Conservation (phyloP, 2,113 vertebrate species). For the Ploceus nigricollis region DNA sequence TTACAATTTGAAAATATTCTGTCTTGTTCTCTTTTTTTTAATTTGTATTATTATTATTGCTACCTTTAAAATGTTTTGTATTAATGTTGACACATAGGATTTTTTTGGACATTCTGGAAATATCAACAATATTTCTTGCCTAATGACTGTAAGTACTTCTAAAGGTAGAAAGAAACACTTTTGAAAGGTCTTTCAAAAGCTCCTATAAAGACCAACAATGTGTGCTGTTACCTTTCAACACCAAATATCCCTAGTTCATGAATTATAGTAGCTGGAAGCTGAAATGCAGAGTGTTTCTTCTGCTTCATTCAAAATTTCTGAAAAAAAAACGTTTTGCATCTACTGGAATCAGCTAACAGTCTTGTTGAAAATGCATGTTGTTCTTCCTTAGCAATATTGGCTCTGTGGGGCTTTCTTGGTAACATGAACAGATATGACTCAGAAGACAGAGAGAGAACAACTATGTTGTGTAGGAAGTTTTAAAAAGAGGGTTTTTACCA, state of each 20-base stretch:
- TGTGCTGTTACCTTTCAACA: not conserved
- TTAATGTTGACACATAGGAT: not conserved
- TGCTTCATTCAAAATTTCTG: not conserved
- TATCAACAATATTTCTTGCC: not conserved
- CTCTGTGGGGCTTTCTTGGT: slow-evolving; percentile 37
- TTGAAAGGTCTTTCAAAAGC: not conserved
- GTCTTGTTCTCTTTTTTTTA: not conserved
- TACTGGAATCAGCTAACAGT: not conserved
- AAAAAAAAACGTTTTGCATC: not conserved
- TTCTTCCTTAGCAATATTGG: not conserved
- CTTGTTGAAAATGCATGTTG: slow-evolving; percentile 25
- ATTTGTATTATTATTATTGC: not conserved
- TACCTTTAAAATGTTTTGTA: not conserved
- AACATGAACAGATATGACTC: slow-evolving; percentile 35
- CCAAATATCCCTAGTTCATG: not conserved
- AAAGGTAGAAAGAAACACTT: not conserved
- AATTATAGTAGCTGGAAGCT: not conserved
- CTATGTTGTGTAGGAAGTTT: slow-evolving; percentile 24
- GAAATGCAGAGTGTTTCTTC: not conserved
- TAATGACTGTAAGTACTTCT: not conserved
- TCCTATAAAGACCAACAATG: not conserved
- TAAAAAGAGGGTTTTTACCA: not conserved
- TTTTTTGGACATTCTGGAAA: not conserved
- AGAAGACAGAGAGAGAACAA: slow-evolving; percentile 30
- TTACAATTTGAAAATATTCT: not conserved